Percentiles rank a stretch among this genome's conserved stretches.
phyloP scores from a whole-genome alignment of 2,113 vertebrate genomes.

The Syrrhaptes paradoxus region DNA sequence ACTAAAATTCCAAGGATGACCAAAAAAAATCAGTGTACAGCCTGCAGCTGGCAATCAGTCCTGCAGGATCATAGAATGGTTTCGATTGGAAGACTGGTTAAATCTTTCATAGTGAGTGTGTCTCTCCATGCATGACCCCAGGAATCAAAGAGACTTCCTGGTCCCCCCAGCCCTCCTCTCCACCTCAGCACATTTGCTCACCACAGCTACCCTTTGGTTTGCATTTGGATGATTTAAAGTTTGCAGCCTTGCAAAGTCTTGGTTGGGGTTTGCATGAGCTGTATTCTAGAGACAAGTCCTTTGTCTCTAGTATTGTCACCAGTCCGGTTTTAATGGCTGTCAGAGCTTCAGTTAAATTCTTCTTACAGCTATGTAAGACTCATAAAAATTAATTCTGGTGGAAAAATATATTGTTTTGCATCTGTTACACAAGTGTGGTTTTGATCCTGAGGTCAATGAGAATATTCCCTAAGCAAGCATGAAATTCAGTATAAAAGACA shows the following conservation, averaged over 20 bases:
- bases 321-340: not conserved
- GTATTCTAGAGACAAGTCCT: not conserved
- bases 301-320: not conserved
- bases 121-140: not conserved
- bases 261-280: not conserved
- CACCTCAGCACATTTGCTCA: not conserved
- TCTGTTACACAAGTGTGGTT: not conserved
- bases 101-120: not conserved
- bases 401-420: not conserved
- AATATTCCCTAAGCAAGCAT: not conserved
- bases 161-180: rapidly evolving
- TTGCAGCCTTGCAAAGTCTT: not conserved
- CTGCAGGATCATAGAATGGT: no score
- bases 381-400: not conserved
- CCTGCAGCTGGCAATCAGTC: not conserved
- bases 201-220: not conserved
- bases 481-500: not conserved
- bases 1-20: not conserved
- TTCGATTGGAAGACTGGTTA: no score
- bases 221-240: not conserved
- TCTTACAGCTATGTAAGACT: not conserved
- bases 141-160: not conserved
- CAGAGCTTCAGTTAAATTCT: not conserved
- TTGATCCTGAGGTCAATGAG: not conserved
- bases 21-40: not conserved